phyloP scores from a whole-genome alignment of 2,797 vertebrate species.

The Phoebastria nigripes region DNA sequence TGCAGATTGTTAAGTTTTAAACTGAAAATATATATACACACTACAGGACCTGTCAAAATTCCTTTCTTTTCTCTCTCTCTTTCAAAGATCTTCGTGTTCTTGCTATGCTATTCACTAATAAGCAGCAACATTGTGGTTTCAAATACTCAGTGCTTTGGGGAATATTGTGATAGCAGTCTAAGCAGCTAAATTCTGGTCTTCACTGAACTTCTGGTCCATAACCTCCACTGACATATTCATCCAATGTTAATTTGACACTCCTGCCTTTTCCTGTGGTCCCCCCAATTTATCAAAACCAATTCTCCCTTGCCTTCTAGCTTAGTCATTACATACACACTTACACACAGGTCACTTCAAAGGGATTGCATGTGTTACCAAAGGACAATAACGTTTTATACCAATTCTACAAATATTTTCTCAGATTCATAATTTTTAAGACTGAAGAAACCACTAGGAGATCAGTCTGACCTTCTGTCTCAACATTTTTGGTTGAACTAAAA shows the following conservation, averaged over 20 bases:
- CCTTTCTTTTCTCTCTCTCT: neutral
- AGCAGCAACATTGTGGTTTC: neutral
- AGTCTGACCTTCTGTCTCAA: neutral
- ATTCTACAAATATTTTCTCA: neutral
- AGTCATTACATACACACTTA: neutral
- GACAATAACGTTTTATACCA: neutral
- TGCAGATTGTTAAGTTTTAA: neutral
- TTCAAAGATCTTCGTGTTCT: neutral
- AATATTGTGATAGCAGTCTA: neutral
- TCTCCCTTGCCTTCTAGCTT: neutral
- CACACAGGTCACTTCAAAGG: neutral
- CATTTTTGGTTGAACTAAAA: neutral
- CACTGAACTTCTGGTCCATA: neutral
- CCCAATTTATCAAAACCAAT: neutral
- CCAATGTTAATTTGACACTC: neutral
- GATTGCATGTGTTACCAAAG: neutral
- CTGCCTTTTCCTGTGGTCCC: neutral
- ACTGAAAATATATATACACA: neutral
- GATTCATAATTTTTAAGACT: neutral
- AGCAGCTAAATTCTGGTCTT: neutral
- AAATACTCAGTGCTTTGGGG: neutral
- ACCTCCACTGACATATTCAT: neutral
- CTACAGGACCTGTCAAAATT: neutral
- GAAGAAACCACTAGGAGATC: neutral
- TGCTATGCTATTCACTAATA: neutral